Evolutionary conservation across 2,113 vertebrate genomes (phyloP).

Genomic region (Crypturellus undulatus): DNA sequence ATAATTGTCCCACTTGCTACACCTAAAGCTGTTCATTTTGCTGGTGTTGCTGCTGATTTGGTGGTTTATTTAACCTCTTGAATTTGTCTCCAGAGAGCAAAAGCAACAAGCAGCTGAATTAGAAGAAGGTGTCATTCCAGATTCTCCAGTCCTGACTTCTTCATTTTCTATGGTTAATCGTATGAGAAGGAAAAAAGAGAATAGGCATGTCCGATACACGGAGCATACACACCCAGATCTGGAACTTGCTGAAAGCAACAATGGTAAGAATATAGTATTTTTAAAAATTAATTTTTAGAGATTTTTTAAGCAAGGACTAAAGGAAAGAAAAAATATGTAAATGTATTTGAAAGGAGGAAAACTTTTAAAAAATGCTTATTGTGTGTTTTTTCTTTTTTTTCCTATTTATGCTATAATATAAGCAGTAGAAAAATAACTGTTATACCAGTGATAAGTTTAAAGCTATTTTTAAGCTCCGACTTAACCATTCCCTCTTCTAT

Average conservation of each 20-base stretch:
- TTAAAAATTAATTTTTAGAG: background rate
- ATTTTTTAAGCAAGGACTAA: background rate
- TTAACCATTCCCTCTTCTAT: background rate
- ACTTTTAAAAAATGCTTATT: too few relatives aligned
- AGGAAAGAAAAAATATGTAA: background rate
- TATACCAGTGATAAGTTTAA: background rate
- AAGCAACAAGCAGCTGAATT: slow-evolving; percentile 60
- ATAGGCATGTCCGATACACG: slow-evolving; percentile 81
- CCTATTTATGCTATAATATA: background rate
- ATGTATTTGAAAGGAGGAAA: background rate
- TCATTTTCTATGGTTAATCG: slow-evolving; percentile 83
- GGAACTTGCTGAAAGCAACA: slow-evolving; percentile 37
- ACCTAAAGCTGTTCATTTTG: background rate
- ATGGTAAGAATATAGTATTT: slow-evolving; percentile 55
- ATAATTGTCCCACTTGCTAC: background rate
- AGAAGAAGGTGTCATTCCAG: slow-evolving; percentile 90
- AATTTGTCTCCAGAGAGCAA: slow-evolving; percentile 60
- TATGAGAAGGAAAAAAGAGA: slow-evolving; percentile 85
- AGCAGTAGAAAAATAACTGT: background rate
- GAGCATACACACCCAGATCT: slow-evolving; percentile 75
- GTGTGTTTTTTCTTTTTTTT: background rate
- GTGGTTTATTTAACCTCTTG: background rate
- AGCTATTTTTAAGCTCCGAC: background rate
- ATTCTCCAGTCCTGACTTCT: slow-evolving; percentile 84
- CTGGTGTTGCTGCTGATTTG: background rate